These are phyloP conservation scores for Macroglossus sobrinus DNA, from an alignment of 2,113 vertebrate genomes.

Conservation along the genomic window DNA sequence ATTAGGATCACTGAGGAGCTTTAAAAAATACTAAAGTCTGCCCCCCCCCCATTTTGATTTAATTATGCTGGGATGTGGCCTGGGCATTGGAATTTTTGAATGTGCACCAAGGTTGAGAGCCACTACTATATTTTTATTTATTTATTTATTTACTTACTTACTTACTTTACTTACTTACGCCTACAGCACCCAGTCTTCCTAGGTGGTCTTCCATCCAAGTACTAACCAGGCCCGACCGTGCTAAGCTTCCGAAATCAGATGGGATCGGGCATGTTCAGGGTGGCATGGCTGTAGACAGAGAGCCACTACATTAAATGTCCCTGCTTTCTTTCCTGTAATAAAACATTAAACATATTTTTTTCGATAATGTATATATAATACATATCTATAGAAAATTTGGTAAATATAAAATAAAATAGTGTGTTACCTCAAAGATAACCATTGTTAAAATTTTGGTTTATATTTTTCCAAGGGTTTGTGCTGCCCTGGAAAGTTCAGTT, in stretches of 20 bases:
- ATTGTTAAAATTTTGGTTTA: neutral
- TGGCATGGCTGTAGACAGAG: too few species aligned
- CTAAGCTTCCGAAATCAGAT: too few species aligned
- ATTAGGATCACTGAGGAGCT: neutral
- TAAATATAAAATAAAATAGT: constrained; percentile 6
- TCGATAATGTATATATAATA: neutral
- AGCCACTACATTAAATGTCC: neutral
- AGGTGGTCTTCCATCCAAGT: too few species aligned
- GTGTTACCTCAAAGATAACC: neutral
- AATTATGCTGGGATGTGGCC: neutral
- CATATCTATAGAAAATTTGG: neutral
- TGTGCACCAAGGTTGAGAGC: neutral
- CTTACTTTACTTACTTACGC: too few species aligned
- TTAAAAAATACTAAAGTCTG: neutral
- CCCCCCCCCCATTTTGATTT: neutral
- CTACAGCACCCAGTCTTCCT: too few species aligned
- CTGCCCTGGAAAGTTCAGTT: neutral
- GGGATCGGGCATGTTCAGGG: too few species aligned
- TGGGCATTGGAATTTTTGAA: neutral
- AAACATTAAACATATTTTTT: constrained; percentile 5
- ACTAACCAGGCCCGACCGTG: too few species aligned
- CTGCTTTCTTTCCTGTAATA: neutral
- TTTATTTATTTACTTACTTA: too few species aligned
- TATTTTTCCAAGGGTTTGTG: neutral
- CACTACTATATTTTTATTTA: neutral